Percentiles rank a stretch among this genome's conserved stretches.
Evolutionary conservation across 2,888 invertebrate species (phyloP).

Genomic region (Drosophila merina): DNA sequence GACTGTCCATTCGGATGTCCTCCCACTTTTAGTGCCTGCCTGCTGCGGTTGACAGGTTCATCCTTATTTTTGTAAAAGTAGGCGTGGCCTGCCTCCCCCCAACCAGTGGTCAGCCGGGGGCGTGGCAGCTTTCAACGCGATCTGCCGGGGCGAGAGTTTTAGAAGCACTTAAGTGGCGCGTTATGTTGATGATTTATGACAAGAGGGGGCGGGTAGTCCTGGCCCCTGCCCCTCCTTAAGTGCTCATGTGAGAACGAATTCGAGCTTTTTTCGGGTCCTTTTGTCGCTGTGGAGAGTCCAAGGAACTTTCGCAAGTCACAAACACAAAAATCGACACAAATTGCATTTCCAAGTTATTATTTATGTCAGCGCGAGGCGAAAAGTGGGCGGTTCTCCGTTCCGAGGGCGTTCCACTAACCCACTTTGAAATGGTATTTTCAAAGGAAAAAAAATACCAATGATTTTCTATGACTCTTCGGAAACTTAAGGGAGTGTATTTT

Average conservation of each 20-base stretch:
- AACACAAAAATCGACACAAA: slow-evolving; percentile 69
- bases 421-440: not conserved
- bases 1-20: slow-evolving; percentile 30
- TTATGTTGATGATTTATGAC: slow-evolving; percentile 77
- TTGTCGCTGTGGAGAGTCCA: slow-evolving; percentile 50
- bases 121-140: slow-evolving; percentile 34
- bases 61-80: slow-evolving; percentile 27
- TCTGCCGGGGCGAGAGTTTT: slow-evolving; percentile 62
- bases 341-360: slow-evolving; percentile 77
- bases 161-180: slow-evolving; percentile 75
- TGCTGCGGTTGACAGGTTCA: slow-evolving; percentile 40
- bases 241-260: slow-evolving; percentile 40
- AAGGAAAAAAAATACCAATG: too few species aligned
- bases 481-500: too few species aligned
- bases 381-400: slow-evolving; percentile 10
- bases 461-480: too few species aligned
- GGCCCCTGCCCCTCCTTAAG: slow-evolving; percentile 53
- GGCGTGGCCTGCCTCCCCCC: slow-evolving; percentile 20
- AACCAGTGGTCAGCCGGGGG: slow-evolving; percentile 49
- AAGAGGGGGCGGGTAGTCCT: slow-evolving; percentile 35
- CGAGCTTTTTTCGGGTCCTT: not conserved
- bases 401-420: slow-evolving; percentile 27
- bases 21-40: slow-evolving; percentile 9
- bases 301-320: slow-evolving; percentile 28
- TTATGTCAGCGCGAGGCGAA: slow-evolving; percentile 56